A percentile compares a stretch with the other conserved stretches of the same genome.
phyloP scores from a whole-genome alignment of 2,888 invertebrate genomes.

The Acanthosoma haemorrhoidale region DNA sequence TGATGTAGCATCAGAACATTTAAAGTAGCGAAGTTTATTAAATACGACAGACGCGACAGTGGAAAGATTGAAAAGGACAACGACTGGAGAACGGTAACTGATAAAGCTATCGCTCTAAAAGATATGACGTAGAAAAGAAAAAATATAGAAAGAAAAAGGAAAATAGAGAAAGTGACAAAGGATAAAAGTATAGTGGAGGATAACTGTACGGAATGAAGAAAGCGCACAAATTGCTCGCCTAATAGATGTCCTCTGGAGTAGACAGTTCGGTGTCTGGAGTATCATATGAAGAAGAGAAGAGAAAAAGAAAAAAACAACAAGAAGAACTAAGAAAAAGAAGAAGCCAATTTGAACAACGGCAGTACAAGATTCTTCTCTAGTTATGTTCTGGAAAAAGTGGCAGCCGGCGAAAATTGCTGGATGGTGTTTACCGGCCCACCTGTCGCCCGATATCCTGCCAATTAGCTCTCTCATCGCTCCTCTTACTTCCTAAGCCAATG shows the following conservation, averaged over 20 bases:
- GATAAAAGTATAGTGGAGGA: not conserved
- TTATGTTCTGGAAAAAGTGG: not conserved
- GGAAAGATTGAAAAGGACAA: no score
- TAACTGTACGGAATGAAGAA: conserved; percentile 12
- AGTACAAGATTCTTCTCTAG: not conserved
- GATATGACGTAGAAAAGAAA: no score
- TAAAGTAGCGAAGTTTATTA: no score
- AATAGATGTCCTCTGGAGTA: conserved; percentile 7
- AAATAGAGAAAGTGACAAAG: not conserved
- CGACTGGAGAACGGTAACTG: no score
- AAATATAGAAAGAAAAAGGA: conserved; percentile 1
- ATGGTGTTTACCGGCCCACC: not conserved
- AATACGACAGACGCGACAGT: no score
- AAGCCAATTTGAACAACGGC: conserved; percentile 7
- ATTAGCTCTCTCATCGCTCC: no score
- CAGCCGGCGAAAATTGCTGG: conserved; percentile 6
- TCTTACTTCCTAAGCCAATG: no score
- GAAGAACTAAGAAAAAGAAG: not conserved
- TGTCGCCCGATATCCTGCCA: no score
- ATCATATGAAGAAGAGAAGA: not conserved
- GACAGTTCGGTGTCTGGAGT: not conserved
- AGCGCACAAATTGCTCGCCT: conserved; percentile 1
- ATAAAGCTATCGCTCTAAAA: no score
- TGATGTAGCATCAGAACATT: no score
- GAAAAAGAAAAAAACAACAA: not conserved